Conservation (phyloP, 2,113 vertebrate species). For the Galemys pyrenaicus region DNA sequence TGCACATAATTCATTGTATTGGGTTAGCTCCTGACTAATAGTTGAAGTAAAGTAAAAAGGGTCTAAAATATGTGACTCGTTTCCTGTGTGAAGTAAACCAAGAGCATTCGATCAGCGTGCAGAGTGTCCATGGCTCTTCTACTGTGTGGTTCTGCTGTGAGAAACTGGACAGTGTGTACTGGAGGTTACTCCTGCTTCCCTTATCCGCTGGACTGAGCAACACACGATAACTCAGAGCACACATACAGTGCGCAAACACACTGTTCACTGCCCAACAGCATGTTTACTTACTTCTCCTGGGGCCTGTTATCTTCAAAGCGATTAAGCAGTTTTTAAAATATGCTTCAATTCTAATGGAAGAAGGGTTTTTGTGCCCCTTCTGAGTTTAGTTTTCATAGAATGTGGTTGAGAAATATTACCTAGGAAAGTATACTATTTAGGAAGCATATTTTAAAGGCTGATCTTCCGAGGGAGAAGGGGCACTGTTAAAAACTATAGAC, state of each 20-base stretch:
- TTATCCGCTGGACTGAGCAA: neutral
- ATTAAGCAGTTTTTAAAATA: neutral
- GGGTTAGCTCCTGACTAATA: neutral
- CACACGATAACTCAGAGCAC: neutral
- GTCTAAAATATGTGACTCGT: neutral
- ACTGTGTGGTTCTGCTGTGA: constrained; percentile 8
- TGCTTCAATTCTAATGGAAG: neutral
- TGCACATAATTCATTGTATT: neutral
- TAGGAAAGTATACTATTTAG: neutral
- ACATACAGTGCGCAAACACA: neutral
- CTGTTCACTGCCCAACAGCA: neutral
- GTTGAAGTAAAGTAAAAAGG: neutral
- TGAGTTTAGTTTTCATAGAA: neutral
- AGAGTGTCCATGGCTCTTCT: neutral
- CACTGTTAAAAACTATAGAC: neutral
- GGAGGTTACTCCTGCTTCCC: neutral
- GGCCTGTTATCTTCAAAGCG: neutral
- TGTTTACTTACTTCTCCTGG: neutral
- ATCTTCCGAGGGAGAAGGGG: neutral
- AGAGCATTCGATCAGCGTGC: neutral
- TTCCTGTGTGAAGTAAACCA: neutral
- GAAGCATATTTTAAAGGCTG: neutral
- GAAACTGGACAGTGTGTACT: neutral
- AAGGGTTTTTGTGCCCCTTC: neutral
- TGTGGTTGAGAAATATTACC: neutral